Evolutionary conservation across 2,113 vertebrate species (phyloP).

Genomic region (Rhinoderma darwinii): DNA sequence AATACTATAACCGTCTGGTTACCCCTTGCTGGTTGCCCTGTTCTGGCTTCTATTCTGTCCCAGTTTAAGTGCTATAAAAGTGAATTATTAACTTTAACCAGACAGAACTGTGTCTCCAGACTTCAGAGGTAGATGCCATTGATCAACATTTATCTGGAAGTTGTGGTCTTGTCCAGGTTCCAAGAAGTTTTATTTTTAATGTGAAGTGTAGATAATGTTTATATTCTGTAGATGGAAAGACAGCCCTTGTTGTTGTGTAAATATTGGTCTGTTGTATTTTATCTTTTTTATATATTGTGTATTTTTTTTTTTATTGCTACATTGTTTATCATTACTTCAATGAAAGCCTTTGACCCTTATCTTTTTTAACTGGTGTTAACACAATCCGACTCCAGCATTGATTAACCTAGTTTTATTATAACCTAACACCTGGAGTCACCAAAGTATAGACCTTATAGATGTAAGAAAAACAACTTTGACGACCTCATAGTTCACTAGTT

Average conservation of each 20-base stretch:
- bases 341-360: background rate
- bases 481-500: background rate
- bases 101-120: conserved; percentile 63
- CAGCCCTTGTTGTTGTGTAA: background rate
- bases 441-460: background rate
- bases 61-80: conserved; percentile 27
- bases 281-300: background rate
- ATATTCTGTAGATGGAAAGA: background rate
- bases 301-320: background rate
- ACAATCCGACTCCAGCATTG: background rate
- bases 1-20: background rate
- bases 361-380: background rate
- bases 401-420: background rate
- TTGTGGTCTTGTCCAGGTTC: conserved; percentile 49
- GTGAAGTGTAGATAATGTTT: background rate
- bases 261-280: background rate
- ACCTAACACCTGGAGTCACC: background rate
- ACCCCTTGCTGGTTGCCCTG: conserved; percentile 5
- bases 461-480: background rate
- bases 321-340: background rate
- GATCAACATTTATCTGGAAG: conserved; percentile 56
- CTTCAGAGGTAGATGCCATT: conserved; percentile 57
- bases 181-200: background rate
- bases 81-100: conserved; percentile 70
- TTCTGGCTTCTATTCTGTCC: conserved; percentile 6